Evolutionary conservation across 2,113 vertebrate genomes (phyloP), one percentile per base, ranked within the genome.

Genomic region (Percina caprodes): DNA sequence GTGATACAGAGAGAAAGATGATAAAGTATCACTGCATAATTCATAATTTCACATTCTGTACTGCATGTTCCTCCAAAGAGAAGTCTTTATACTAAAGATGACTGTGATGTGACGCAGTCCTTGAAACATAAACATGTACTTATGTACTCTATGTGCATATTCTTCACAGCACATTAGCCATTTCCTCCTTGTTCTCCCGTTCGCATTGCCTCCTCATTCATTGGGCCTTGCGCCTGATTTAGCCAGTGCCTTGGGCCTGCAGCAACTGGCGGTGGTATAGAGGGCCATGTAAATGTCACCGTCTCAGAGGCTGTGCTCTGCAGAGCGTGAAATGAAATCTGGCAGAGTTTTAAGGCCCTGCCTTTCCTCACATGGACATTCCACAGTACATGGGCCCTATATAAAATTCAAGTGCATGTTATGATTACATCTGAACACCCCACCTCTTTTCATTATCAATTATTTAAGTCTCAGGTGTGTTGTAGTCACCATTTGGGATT

Each of bases 281-380:
- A 88, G 84, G 86, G 87, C 92, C 90, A 92, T 92, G 92, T 93
- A 95, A 94, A 95, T 94, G 94, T 94, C 94, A 95, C 89, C 85
- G 81, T 93, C 92, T 93, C 88, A 78, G 87, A 91, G 79, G 86
- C 91, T 84, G 88, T 92, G 94, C 88, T 94, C 92, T 89, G 85
- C 82, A 7, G 90, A 93, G 92, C 93, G 87, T 93, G 92, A 95
- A 95, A 95, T 95, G 87, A 93, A 94, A 94, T 93, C 90, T 95
- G 94, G 91, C 94, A 94, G 91, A 91, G 87, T 94, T 93, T 91
- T 87, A 92, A 86, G 90, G 85, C 87, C 86, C 74, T 87, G 88
- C 86, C 86, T 92, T 83, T 80, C 83, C 86, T 80, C 84, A 81
- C 89, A 86, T 88, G 88, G 84, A 77, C 80, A 85, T 88, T 88